Percentiles rank a stretch among this genome's conserved stretches.
Evolutionary conservation across 2,797 vertebrate species (phyloP).

Genomic region (Sphenodon punctatus): DNA sequence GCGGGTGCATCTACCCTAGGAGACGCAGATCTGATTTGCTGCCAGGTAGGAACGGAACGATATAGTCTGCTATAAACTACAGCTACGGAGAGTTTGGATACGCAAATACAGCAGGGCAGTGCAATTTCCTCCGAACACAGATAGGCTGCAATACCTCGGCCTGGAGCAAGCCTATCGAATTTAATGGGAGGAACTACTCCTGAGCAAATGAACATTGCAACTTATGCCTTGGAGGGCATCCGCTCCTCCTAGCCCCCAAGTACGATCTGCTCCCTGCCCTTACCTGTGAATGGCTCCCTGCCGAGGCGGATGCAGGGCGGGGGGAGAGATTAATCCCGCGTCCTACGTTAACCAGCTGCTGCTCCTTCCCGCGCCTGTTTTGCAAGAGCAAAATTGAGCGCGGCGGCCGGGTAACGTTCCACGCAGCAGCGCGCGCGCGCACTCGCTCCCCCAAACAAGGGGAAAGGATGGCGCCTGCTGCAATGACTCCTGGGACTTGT

Average conservation of each 20-base stretch:
- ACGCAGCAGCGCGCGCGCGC: conserved; percentile 15
- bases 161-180: too few relatives aligned
- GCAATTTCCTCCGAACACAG: too few relatives aligned
- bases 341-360: neutral
- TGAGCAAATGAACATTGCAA: neutral
- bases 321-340: too few relatives aligned
- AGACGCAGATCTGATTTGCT: too few relatives aligned
- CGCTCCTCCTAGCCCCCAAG: neutral
- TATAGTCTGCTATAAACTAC: too few relatives aligned
- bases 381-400: neutral
- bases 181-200: too few relatives aligned
- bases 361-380: too few relatives aligned
- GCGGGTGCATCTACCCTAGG: too few relatives aligned
- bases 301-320: neutral
- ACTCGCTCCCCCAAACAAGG: neutral
- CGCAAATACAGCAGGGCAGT: too few relatives aligned
- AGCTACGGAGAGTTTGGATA: too few relatives aligned
- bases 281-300: conserved; percentile 69
- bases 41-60: too few relatives aligned
- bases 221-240: neutral
- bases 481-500: conserved; percentile 25
- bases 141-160: too few relatives aligned
- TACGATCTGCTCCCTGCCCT: neutral
- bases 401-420: conserved; percentile 25
- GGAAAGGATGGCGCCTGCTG: neutral